phyloP scores from a whole-genome alignment of 1,140 invertebrate genomes.

The Trypoxylus dichotomus region DNA sequence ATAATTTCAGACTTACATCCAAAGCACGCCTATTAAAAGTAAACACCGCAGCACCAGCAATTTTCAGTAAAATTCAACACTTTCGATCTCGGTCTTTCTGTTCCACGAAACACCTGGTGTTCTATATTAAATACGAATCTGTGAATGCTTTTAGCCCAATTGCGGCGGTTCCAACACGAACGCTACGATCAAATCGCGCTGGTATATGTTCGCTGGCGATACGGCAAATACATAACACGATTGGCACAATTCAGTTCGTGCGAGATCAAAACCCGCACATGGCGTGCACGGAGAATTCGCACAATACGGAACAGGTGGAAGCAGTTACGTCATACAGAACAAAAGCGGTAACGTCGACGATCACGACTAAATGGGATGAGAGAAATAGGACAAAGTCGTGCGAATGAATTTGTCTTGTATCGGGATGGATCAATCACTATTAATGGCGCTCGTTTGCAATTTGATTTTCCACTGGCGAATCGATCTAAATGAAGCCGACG shows the following conservation, averaged over 20 bases:
- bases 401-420: background rate
- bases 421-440: background rate
- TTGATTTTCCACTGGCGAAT: background rate
- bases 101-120: no score
- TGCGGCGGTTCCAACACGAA: background rate
- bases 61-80: background rate
- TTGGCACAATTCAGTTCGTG: background rate
- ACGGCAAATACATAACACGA: background rate
- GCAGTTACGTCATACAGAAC: background rate
- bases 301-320: background rate
- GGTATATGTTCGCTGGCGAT: no score
- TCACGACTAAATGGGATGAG: background rate
- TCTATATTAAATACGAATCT: background rate
- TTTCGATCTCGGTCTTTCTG: background rate
- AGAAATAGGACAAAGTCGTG: background rate
- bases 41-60: background rate
- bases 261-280: background rate
- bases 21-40: no score
- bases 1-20: no score
- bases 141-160: background rate
- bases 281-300: background rate
- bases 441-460: background rate
- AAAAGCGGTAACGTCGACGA: background rate
- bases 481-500: background rate
- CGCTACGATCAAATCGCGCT: no score